Percentiles rank a stretch among this genome's conserved stretches.
These are phyloP conservation scores for Octodon degus DNA, from an alignment of 2,113 vertebrate genomes.

Conservation along the genomic window DNA sequence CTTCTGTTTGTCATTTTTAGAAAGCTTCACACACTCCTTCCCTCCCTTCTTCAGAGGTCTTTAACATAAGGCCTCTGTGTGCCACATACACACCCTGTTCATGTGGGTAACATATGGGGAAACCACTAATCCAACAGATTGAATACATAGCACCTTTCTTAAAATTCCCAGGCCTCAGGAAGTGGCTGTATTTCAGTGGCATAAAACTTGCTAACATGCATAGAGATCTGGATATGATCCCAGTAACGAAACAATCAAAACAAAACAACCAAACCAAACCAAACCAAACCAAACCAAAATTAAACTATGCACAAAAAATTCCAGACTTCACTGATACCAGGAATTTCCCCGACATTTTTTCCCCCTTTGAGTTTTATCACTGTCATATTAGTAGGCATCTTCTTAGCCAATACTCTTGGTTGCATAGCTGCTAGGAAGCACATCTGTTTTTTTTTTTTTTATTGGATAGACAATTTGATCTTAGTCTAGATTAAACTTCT, in stretches of 20 bases:
- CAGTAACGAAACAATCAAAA: not conserved
- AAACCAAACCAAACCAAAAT: not conserved
- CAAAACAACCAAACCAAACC: not conserved
- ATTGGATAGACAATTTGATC: not conserved
- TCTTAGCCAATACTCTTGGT: not conserved
- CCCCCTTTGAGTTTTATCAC: not conserved
- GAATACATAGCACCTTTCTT: not conserved
- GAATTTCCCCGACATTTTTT: not conserved
- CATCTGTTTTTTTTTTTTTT: conserved; percentile 26
- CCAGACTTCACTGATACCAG: not conserved
- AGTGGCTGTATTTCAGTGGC: not conserved
- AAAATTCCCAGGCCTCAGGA: not conserved
- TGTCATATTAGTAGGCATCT: not conserved
- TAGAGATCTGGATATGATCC: not conserved
- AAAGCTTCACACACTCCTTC: not conserved
- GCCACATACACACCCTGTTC: not conserved
- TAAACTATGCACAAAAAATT: not conserved
- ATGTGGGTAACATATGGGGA: not conserved
- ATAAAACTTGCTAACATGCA: not conserved
- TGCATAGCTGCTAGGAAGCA: not conserved
- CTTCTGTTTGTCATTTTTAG: not conserved
- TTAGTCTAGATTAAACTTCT: conserved; percentile 3
- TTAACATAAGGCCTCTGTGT: not conserved
- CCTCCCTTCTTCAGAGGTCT: not conserved
- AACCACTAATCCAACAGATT: not conserved